Evolutionary conservation across 2,888 invertebrate genomes (phyloP), one percentile per base, ranked within the genome.

Genomic region (Drosophila monieri): DNA sequence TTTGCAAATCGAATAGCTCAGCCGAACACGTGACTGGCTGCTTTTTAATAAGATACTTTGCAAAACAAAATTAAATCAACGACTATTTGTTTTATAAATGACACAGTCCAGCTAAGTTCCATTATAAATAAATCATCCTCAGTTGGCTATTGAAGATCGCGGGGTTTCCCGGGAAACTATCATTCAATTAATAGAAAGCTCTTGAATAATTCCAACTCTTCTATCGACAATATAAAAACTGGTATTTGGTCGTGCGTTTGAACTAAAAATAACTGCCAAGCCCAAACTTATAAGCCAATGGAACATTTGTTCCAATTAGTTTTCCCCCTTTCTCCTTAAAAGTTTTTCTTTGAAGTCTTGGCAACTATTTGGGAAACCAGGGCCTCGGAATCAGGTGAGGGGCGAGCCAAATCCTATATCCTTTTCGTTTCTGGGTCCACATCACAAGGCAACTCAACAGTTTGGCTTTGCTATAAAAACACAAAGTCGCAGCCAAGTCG

Each of bases 401-500:
- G 58, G 46, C 30, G 39, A 66, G 39, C 39, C 39, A 41, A 39
- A 41, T 41, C 39, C 39, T n/a, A 41, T 41, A 18, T 18, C 39
- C 14, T 14, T 41, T 10, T 41, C 18, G 3, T 18, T 41, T 41
- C 10, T 8, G 39, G 39, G 39, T 39, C 48, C 41, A 25, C 47
- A 15, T 39, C 74, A 64, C 54, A 60, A 54, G 67, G 56, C 51
- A 65, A 75, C 78, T 84, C 84, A 84, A 84, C 85, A 84, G 84
- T 80, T 81, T 80, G 83, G 66, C 73, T 71, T 54, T 51, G 48
- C 56, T 59, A 56, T 57, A 72, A 73, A 74, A 76, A 74, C 66
- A 81, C 83, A 84, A 81, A 84, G 77, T 77, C 78, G 76, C 74
- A 56, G 62, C 59, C 61, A 61, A 83, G 73, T 77, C 78, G 60